Base-by-base conservation (phyloP, 2,113 vertebrate genomes). In the Sus scrofa region DNA sequence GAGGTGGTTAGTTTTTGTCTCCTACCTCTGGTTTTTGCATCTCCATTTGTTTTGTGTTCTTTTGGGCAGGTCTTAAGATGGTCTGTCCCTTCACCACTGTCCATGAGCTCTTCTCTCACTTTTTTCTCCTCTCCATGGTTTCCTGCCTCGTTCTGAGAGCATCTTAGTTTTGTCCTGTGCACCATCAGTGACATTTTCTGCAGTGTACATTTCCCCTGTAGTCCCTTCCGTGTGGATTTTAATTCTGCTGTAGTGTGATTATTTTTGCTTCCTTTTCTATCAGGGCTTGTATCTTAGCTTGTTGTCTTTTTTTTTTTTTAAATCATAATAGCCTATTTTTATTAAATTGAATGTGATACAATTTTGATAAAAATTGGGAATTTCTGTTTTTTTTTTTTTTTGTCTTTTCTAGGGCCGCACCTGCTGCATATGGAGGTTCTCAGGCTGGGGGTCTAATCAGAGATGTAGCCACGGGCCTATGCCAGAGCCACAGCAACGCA, bases 211-310 rank as follows among this genome's bases (percentile, higher is more conserved):
- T 71, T 37, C 4, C 50, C 32, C 63, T 22, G 60, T 73, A 34
- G 32, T 15, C 6, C 34, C 39, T 75, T 58, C 37, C 8, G 7
- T 20, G 52, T 74, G 78, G 54, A 32, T 86, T 89, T 91, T 70
- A 90, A 77, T 91, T 97, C 44, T 60, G 71, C 73, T 30, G 0
- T 37, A 0, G 18, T 4, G 37, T 85, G 71, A 34, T 68, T 62
- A 39, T 58, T 71, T 95, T 87, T 74, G 30, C 34, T 74, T 62
- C 86, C 39, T 95, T 67, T 78, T 86, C 63, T 79, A 58, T 93
- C 32, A 30, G 87, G 70, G 56, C 34, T n/a, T 71, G 15, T 54
- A 56, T 93, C 14, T 78, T 73, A 92, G 74, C 63, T 81, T 84
- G 56, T 75, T 75, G 54, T 73, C 27, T 79, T 95, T 44, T 44